These are phyloP conservation scores for Octodon degus DNA, from an alignment of 2,113 vertebrate species.

Conservation along the genomic window DNA sequence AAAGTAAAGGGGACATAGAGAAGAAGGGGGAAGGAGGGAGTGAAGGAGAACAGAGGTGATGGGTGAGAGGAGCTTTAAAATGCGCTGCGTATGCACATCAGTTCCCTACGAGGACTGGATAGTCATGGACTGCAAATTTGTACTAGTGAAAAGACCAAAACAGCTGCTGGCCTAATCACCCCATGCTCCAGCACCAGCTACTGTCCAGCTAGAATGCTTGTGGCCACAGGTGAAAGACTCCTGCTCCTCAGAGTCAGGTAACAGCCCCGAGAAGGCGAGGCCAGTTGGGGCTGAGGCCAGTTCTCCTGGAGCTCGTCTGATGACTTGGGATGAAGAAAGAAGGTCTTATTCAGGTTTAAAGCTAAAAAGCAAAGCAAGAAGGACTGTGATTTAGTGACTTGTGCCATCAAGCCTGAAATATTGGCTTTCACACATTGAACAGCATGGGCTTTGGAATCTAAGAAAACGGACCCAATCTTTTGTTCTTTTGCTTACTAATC, in stretches of 20 bases:
- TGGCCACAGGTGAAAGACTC: not conserved
- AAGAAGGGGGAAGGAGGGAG: not conserved
- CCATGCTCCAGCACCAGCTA: not conserved
- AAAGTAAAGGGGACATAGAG: not conserved
- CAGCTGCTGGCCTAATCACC: not conserved
- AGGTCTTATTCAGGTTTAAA: not conserved
- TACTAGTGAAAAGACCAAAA: not conserved
- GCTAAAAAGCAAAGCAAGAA: not conserved
- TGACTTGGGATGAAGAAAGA: too few relatives aligned
- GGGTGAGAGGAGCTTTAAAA: not conserved
- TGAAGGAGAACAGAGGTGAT: not conserved
- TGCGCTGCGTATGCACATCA: not conserved
- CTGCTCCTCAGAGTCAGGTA: not conserved
- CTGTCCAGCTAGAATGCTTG: not conserved
- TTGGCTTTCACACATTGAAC: not conserved
- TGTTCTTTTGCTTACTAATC: not conserved
- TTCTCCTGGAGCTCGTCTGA: not conserved
- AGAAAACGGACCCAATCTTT: not conserved
- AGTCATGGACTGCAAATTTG: too few relatives aligned
- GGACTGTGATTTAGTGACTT: too few relatives aligned
- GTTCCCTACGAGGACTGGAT: not conserved
- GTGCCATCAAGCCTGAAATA: accelerated
- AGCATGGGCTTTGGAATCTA: not conserved
- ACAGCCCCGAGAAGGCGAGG: not conserved
- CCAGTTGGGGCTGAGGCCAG: not conserved